Base-by-base conservation (phyloP, 1,140 invertebrate species). In the Tachypleus tridentatus region DNA sequence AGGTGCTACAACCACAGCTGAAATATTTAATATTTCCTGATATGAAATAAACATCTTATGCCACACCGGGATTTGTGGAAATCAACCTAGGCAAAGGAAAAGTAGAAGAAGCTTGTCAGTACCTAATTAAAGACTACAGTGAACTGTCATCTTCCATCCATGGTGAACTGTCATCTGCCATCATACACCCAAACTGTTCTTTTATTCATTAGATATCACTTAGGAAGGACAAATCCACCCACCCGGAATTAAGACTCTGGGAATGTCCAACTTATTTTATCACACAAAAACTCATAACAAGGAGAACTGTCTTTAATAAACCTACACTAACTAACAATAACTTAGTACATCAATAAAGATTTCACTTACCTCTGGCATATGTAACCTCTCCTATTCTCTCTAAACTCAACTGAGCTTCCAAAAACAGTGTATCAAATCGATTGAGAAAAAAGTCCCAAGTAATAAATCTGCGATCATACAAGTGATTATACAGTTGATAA, bases 391-490 rank as follows among this genome's bases (percentile, higher is more conserved):
- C 92, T 49, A 82, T 82, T 76, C 89, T 90, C 73, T 94, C 89
- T 67, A 91, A 79, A 73, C 84, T 87, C 50, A 97, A 87, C 79
- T 98, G 94, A 3, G 93, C 91, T 78, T 99, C 97, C 8, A 99
- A 77, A 72, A 95, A 96, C 3, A 99, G 78, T 0, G 91, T 87
- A 74, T 99, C 97, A 77, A 99, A 98, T 59, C 96, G 84, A 76
- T 94, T 94, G 4, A 98, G 81, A 76, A 99, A 99, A 80, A 99
- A 99, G 65, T 98, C 93, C 96, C 97, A 99, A 3, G 86, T 86
- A 5, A 99, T 81, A 66, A 98, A 91, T 69, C 86, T 85, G 54
- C 93, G 81, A 74, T 97, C 91, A 67, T 87, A 89, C 3, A 99
- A 81, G 5, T 91, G 88, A 74, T 95, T 97, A 73, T 95, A 89